Evolutionary conservation across 1,140 invertebrate species (phyloP).

Genomic region (Meloidogyne hapla): DNA sequence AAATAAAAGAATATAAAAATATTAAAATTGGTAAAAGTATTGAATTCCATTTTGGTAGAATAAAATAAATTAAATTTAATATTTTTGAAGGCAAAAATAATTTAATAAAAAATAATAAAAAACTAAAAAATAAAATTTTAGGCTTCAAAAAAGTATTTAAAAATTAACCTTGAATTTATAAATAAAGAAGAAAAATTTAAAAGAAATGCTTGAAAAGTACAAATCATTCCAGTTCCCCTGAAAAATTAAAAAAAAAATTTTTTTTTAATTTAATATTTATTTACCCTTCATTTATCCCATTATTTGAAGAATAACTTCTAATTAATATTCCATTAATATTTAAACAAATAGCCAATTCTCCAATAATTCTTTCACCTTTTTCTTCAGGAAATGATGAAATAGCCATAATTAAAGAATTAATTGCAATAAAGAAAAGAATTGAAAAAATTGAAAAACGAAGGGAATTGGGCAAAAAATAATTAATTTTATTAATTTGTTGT

Average conservation of each 20-base stretch:
- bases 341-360: background rate
- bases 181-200: constrained; percentile 6
- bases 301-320: background rate
- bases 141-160: background rate
- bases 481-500: background rate
- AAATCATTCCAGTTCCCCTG: background rate
- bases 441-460: constrained; percentile 13
- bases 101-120: background rate
- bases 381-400: background rate
- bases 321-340: constrained; percentile 1
- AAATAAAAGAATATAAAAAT: background rate
- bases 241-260: background rate
- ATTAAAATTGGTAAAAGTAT: background rate
- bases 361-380: background rate
- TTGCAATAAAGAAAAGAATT: constrained; percentile 10
- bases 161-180: background rate
- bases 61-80: background rate
- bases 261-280: background rate
- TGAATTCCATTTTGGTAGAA: background rate
- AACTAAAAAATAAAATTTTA: background rate
- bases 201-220: background rate
- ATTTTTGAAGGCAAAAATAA: background rate
- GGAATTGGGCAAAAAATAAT: background rate
- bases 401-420: constrained; percentile 1
- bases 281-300: background rate